A percentile compares a stretch with the other conserved stretches of the same genome.
phyloP scores from a whole-genome alignment of 2,888 invertebrate species.

The Machimus atricapillus region DNA sequence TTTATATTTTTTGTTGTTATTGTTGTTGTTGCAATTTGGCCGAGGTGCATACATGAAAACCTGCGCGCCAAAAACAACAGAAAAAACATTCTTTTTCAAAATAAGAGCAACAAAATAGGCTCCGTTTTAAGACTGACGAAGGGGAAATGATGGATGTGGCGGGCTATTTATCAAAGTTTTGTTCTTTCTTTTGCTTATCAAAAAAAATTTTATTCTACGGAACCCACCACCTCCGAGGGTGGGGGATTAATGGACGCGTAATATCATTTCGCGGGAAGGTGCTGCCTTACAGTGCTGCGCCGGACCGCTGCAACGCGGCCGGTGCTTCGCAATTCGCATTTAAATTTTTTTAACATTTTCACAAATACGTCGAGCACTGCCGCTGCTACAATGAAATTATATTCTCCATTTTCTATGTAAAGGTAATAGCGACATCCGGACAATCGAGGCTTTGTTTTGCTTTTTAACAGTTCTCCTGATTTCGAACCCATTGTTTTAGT shows the following conservation, averaged over 20 bases:
- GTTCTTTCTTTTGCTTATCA: background rate
- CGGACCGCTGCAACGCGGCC: background rate
- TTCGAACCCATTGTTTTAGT: background rate
- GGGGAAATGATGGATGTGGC: conserved; percentile 6
- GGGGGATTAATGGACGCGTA: conserved; percentile 8
- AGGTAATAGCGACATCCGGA: background rate
- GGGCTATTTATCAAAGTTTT: background rate
- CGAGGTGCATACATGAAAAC: background rate
- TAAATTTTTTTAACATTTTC: background rate
- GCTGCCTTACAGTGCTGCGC: background rate
- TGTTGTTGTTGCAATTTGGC: background rate
- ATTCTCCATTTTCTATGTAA: background rate
- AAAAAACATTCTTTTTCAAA: background rate
- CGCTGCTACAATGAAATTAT: background rate
- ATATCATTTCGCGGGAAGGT: background rate
- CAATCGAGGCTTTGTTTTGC: background rate
- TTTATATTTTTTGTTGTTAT: background rate
- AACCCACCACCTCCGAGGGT: background rate
- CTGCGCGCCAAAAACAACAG: background rate
- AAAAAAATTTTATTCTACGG: background rate
- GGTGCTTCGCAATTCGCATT: background rate
- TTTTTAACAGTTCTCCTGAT: background rate
- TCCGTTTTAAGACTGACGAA: background rate
- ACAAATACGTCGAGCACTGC: background rate
- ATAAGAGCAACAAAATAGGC: background rate